Evolutionary conservation across 1,140 invertebrate species (phyloP).

Genomic region (Zaprionus ghesquierei): DNA sequence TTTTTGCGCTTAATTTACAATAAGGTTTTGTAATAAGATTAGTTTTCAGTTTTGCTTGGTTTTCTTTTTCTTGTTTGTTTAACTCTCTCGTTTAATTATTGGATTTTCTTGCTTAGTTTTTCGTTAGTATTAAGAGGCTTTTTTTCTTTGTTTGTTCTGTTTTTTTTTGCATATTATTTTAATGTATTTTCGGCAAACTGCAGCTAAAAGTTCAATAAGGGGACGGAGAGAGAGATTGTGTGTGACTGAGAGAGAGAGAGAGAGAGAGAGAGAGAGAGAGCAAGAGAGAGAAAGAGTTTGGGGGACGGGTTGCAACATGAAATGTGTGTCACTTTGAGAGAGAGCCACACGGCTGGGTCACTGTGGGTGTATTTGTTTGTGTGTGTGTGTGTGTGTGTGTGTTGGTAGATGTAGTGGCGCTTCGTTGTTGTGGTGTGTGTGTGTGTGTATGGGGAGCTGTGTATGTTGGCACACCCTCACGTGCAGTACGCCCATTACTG

Average conservation of each 20-base stretch:
- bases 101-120: constrained; percentile 36
- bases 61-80: constrained; percentile 30
- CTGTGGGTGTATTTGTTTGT: constrained; percentile 40
- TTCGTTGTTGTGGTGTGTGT: too few relatives aligned
- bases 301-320: constrained; percentile 52
- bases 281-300: background rate
- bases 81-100: constrained; percentile 42
- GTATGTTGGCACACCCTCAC: constrained; percentile 23
- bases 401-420: constrained; percentile 13
- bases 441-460: constrained; percentile 21
- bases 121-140: constrained; percentile 33
- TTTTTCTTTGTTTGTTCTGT: constrained; percentile 43
- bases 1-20: constrained; percentile 78
- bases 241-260: constrained; percentile 5
- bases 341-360: constrained; percentile 55
- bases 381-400: constrained; percentile 16
- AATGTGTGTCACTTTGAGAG: constrained; percentile 68
- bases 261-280: constrained; percentile 8
- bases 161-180: constrained; percentile 35
- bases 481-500: constrained; percentile 22
- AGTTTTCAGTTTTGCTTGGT: constrained; percentile 30
- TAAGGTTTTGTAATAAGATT: constrained; percentile 79
- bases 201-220: constrained; percentile 76
- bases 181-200: constrained; percentile 41
- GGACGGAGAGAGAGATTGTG: constrained; percentile 14